Conservation (phyloP, 1,140 invertebrate genomes). For the Amyelois transitella region DNA sequence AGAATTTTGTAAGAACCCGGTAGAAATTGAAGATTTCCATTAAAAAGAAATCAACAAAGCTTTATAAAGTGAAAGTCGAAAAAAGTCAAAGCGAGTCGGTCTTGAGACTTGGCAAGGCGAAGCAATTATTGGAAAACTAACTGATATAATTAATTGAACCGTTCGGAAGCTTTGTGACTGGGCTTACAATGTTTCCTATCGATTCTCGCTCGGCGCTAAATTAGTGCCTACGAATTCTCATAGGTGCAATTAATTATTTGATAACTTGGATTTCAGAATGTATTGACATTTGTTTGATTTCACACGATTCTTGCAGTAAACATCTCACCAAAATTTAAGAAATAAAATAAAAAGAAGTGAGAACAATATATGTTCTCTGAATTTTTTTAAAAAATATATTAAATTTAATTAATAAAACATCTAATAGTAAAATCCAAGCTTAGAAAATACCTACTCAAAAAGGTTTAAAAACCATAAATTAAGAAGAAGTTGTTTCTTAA, state of each 20-base stretch:
- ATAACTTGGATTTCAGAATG: too few species aligned
- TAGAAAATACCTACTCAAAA: too few species aligned
- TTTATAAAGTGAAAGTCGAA: slow-evolving; percentile 12
- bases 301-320: too few species aligned
- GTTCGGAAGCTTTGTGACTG: slow-evolving; percentile 20
- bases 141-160: slow-evolving; percentile 34
- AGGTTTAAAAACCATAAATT: too few species aligned
- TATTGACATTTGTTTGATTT: too few species aligned
- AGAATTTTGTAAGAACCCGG: slow-evolving; percentile 5
- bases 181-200: slow-evolving; percentile 9
- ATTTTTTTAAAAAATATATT: too few species aligned
- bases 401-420: too few species aligned
- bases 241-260: neutral
- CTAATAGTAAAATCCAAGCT: too few species aligned
- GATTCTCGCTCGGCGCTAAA: neutral
- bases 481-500: too few species aligned
- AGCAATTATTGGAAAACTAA: slow-evolving; percentile 40
- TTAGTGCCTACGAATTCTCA: neutral
- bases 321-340: neutral
- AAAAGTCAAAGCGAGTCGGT: slow-evolving; percentile 16
- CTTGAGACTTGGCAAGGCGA: slow-evolving; percentile 20
- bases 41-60: slow-evolving; percentile 17
- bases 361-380: too few species aligned
- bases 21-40: slow-evolving; percentile 15
- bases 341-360: too few species aligned